Conservation (phyloP, 1,140 invertebrate genomes). For the Pseudachorutes palmiensis region DNA sequence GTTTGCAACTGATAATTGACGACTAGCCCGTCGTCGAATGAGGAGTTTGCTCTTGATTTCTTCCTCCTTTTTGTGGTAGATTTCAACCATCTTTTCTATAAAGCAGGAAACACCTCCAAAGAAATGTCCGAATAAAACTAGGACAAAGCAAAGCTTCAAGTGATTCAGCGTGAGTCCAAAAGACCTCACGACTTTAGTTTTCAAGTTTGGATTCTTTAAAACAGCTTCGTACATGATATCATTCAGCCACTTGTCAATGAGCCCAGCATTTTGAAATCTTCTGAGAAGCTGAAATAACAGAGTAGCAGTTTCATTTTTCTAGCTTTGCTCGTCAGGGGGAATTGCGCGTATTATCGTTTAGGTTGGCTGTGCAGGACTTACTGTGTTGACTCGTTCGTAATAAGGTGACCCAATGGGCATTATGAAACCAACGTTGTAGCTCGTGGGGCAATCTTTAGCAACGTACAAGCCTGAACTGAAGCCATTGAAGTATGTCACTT, state of each 20-base stretch:
- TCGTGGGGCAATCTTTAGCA: conserved; percentile 34
- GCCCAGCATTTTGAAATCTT: conserved; percentile 32
- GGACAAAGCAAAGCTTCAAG: conserved; percentile 29
- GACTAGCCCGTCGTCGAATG: too few species aligned
- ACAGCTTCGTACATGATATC: conserved; percentile 27
- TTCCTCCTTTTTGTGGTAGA: conserved; percentile 15
- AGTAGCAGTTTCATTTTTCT: neutral
- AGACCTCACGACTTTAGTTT: conserved; percentile 7
- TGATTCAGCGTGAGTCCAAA: conserved; percentile 22
- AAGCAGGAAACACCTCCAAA: conserved; percentile 14
- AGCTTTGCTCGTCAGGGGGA: neutral
- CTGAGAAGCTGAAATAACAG: conserved; percentile 22
- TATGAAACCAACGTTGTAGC: conserved; percentile 33
- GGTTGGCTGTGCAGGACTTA: too few species aligned
- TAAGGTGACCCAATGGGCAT: conserved; percentile 34
- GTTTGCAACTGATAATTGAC: too few species aligned
- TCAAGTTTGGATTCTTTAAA: conserved; percentile 23
- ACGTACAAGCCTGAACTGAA: conserved; percentile 28
- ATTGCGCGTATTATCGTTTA: too few species aligned
- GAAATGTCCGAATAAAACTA: conserved; percentile 24
- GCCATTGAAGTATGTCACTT: conserved; percentile 34
- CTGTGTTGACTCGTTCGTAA: conserved; percentile 33
- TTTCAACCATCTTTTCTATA: conserved; percentile 12
- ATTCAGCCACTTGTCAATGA: conserved; percentile 34
- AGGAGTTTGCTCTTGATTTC: neutral